Base-by-base conservation (phyloP, 2,888 invertebrate genomes). In the Ormyrus thymus region DNA sequence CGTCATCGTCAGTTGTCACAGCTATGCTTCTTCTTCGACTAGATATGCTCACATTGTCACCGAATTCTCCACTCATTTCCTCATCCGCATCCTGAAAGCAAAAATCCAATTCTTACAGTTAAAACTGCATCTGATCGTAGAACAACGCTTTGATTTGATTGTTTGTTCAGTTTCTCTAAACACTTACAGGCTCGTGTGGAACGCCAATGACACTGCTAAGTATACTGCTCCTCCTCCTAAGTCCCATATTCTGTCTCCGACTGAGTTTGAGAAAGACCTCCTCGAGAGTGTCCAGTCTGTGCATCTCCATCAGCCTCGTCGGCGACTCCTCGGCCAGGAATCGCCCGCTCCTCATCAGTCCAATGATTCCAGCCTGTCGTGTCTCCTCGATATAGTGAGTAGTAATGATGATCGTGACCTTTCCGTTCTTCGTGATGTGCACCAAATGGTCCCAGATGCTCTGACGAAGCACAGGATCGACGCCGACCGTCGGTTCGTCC, bases 401-500 rank as follows among this genome's bases (percentile, higher is more conserved):
- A 1, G 96, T 96, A 80, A 96, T 95, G 83, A 96, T 96, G 72
- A 96, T 95, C 13, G 96, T 96, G 61, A 94, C 95, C 74, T 93
- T 92, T 11, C 94, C 94, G 82, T 93, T 94, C 87, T 93, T 94
- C 0, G 95, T 94, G 56, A 96, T 94, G 48, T 95, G 93, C 53
- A 96, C 95, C 80, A 96, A 90, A 90, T 96, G 95, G 88, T 96
- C 95, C 96, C 96, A 96, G 84, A 96, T 96, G 84, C 94, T 95
- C 89, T 96, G 95, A 81, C 97, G 91, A 10, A 98, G 91, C 53
- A 97, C 93, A 0, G 97, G 97, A 91, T 98, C 97, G 1, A 98
- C 96, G 53, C 97, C 98, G 13, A 97, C 97, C 0, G 97, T 98
- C 0, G 97, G 97, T 87, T 98, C 98, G 86, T 98, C 98, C 77